phyloP scores from a whole-genome alignment of 2,113 vertebrate species.

The Crocuta crocuta region DNA sequence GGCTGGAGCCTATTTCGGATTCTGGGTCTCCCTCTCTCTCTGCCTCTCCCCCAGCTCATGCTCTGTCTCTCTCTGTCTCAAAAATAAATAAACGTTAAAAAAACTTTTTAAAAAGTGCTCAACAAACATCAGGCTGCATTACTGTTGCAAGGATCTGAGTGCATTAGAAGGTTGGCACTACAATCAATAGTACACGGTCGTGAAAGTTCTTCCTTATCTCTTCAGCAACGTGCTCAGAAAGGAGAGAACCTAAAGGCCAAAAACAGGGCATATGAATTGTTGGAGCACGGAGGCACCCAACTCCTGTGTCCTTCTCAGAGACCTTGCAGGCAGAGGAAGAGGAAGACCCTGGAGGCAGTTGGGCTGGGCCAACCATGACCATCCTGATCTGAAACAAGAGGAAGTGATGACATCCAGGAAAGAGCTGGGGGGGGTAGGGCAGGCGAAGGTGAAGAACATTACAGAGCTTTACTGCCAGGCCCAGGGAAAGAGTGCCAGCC shows the following conservation, averaged over 20 bases:
- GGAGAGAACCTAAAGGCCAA: neutral
- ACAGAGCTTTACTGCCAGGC: neutral
- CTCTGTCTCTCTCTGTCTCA: too few relatives aligned
- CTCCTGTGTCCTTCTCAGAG: neutral
- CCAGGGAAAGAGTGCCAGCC: neutral
- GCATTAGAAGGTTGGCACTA: neutral
- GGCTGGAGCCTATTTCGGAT: too few relatives aligned
- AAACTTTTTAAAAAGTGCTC: neutral
- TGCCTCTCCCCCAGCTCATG: too few relatives aligned
- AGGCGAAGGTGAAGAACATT: neutral
- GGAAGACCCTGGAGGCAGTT: neutral
- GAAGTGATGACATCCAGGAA: neutral
- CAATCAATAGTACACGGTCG: neutral
- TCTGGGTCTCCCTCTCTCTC: too few relatives aligned
- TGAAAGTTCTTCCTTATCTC: neutral
- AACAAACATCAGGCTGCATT: neutral
- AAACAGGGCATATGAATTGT: neutral
- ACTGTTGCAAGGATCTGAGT: neutral
- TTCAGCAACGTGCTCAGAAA: neutral
- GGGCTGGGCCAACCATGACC: neutral
- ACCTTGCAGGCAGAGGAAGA: constrained; percentile 27
- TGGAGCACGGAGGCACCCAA: neutral
- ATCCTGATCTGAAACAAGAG: neutral
- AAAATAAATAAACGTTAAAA: too few relatives aligned
- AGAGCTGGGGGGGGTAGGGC: neutral